These are phyloP conservation scores for Erebia palarica DNA, from an alignment of 2,888 invertebrate species.

Conservation along the genomic window DNA sequence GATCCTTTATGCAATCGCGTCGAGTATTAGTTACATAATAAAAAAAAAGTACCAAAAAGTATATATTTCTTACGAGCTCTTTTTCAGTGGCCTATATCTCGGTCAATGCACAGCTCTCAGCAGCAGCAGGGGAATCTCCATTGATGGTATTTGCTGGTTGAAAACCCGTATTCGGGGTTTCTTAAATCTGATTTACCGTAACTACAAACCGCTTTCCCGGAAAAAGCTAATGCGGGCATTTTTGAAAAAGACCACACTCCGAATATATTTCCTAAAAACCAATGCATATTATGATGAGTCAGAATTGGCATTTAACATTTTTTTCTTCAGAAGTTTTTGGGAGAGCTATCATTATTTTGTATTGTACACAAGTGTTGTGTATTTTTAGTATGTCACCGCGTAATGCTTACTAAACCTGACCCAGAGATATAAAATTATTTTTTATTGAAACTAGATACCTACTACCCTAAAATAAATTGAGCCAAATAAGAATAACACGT, in stretches of 20 bases:
- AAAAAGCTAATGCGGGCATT: no score
- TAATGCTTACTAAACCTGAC: no score
- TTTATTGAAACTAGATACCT: neutral
- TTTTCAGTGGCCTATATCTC: neutral
- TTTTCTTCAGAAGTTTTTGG: neutral
- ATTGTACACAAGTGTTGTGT: no score
- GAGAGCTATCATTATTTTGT: neutral
- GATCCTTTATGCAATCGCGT: constrained; percentile 65
- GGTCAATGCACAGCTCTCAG: no score
- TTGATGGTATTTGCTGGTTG: no score
- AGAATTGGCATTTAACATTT: neutral
- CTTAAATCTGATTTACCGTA: no score
- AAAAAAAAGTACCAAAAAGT: neutral
- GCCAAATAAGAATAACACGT: neutral
- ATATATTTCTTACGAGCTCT: neutral
- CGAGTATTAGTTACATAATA: constrained; percentile 37
- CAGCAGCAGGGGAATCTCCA: no score
- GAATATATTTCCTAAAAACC: neutral
- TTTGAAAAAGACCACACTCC: neutral
- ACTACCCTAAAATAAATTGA: neutral
- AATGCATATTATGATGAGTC: neutral
- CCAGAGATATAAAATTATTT: neutral
- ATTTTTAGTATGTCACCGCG: no score
- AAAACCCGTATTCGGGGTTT: no score
- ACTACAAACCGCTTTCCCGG: no score